Percentiles rank a stretch among this genome's conserved stretches.
phyloP scores from a whole-genome alignment of 1,140 invertebrate genomes.

The Drosophila obscura region DNA sequence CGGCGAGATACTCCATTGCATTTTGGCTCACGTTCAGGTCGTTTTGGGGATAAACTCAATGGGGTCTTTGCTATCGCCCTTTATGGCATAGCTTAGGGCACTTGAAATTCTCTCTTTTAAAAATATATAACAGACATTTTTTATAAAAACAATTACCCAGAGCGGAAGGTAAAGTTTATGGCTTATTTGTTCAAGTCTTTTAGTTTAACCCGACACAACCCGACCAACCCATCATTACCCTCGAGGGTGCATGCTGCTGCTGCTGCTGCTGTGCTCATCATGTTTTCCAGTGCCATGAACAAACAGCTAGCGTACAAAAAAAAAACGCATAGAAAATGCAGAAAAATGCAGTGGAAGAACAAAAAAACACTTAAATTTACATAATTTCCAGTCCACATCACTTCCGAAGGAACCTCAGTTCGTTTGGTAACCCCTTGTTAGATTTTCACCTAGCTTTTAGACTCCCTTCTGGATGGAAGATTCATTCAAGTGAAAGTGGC shows the following conservation, averaged over 20 bases:
- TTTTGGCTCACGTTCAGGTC: constrained; percentile 23
- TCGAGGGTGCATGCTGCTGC: background rate
- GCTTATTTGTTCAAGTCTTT: constrained; percentile 33
- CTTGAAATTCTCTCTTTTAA: constrained; percentile 19
- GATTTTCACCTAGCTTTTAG: constrained; percentile 13
- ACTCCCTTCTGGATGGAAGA: constrained; percentile 16
- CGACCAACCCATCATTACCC: constrained; percentile 25
- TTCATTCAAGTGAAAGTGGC: constrained; percentile 46
- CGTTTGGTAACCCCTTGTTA: no score
- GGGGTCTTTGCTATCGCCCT: background rate
- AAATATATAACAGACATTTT: constrained; percentile 8
- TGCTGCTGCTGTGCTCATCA: constrained; percentile 57
- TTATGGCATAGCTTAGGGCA: constrained; percentile 8
- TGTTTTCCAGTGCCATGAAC: constrained; percentile 77
- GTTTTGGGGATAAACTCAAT: constrained; percentile 2
- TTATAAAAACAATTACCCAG: constrained; percentile 36
- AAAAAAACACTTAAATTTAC: constrained; percentile 78
- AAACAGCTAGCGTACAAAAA: constrained; percentile 44
- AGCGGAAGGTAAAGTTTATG: constrained; percentile 35
- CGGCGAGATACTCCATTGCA: background rate
- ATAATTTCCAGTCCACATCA: constrained; percentile 74
- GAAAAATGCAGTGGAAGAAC: constrained; percentile 53
- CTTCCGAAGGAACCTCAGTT: constrained; percentile 13
- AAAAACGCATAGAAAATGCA: constrained; percentile 52
- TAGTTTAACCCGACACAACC: constrained; percentile 6